Evolutionary conservation across 2,113 vertebrate genomes (phyloP).

Genomic region (Solea senegalensis): DNA sequence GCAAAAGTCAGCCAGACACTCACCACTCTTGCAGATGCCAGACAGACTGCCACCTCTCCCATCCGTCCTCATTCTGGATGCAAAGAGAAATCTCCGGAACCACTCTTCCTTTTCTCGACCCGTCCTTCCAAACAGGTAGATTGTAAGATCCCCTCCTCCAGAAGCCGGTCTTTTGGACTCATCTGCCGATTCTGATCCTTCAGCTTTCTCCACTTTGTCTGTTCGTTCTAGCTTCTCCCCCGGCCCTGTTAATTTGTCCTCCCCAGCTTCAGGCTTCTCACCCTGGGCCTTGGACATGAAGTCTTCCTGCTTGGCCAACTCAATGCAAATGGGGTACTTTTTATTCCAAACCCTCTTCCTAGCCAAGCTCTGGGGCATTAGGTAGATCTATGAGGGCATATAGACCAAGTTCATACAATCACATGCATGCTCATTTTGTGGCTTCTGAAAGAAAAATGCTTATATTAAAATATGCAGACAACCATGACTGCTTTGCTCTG

Average conservation of each 20-base stretch:
- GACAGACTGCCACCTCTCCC: constrained; percentile 77
- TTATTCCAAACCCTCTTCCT: constrained; percentile 98
- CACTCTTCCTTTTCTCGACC: constrained; percentile 98
- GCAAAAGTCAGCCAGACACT: constrained; percentile 16
- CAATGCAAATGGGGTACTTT: constrained; percentile 97
- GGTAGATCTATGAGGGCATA: constrained; percentile 84
- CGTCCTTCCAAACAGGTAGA: constrained; percentile 96
- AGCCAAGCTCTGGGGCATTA: constrained; percentile 94
- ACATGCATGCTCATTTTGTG: not conserved
- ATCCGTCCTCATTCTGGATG: constrained; percentile 87
- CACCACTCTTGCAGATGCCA: constrained; percentile 86
- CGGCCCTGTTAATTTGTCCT: constrained; percentile 51
- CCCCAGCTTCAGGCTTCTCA: constrained; percentile 79
- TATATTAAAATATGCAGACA: not conserved
- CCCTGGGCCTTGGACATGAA: constrained; percentile 94
- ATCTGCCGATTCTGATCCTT: constrained; percentile 65
- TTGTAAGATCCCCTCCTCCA: constrained; percentile 86
- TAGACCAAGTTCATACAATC: not conserved
- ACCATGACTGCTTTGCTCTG: constrained; percentile 4
- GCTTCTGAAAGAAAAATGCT: not conserved
- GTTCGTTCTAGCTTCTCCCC: constrained; percentile 50
- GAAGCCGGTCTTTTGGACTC: constrained; percentile 81
- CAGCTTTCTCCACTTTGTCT: constrained; percentile 80
- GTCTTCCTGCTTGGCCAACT: constrained; percentile 93
- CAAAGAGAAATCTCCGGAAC: constrained; percentile 92